phyloP scores from a whole-genome alignment of 2,888 invertebrate genomes.

The Noctua janthe region DNA sequence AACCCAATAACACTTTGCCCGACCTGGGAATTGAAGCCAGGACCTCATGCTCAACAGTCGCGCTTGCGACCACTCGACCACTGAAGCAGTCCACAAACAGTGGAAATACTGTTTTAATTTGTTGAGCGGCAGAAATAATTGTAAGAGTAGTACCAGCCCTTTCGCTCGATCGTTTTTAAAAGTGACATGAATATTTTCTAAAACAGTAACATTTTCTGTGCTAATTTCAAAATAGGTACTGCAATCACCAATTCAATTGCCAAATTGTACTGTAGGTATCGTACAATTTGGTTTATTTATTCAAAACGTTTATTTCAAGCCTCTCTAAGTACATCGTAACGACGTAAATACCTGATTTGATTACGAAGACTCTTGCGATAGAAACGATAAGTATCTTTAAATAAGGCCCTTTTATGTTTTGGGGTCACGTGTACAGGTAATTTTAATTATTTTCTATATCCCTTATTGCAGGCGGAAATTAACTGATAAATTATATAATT shows the following conservation, averaged over 20 bases:
- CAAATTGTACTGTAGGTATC: not conserved
- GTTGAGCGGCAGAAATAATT: not conserved
- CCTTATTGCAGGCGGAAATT: constrained; percentile 7
- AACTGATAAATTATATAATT: not conserved
- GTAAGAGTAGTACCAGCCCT: not conserved
- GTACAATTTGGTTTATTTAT: constrained; percentile 30
- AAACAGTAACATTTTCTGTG: not conserved
- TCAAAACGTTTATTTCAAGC: constrained; percentile 28
- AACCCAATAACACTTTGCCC: too few relatives aligned
- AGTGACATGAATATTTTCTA: not conserved
- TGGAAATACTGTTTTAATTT: not conserved
- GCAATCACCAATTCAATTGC: constrained; percentile 19
- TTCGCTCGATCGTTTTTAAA: not conserved
- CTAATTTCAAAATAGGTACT: constrained; percentile 12
- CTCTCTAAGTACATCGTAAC: constrained; percentile 26
- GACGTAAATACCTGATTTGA: constrained; percentile 45
- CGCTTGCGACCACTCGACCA: too few relatives aligned
- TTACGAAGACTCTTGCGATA: constrained; percentile 20
- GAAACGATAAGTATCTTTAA: constrained; percentile 12
- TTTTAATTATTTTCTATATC: constrained; percentile 15
- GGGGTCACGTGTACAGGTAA: constrained; percentile 16
- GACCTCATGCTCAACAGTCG: too few relatives aligned
- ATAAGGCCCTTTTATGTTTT: constrained; percentile 17
- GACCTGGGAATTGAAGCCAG: too few relatives aligned
- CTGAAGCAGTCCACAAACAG: too few relatives aligned